These are phyloP conservation scores for Globodera rostochiensis DNA, from an alignment of 1,140 invertebrate species.

Conservation along the genomic window DNA sequence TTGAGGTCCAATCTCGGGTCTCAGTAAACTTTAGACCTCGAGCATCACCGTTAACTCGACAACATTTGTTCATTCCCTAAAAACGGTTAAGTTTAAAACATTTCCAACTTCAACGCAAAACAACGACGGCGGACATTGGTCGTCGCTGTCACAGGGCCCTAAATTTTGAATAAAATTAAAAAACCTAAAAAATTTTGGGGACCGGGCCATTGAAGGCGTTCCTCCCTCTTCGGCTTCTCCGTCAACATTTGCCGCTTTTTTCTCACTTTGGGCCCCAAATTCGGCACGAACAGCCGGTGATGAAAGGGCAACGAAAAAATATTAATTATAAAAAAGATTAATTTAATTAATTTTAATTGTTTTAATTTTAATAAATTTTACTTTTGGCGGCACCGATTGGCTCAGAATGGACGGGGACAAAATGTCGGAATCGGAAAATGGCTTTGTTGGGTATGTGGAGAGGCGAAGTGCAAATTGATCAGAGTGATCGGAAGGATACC, in stretches of 20 bases:
- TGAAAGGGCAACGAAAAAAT: background rate
- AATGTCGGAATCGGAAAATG: background rate
- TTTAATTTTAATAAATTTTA: background rate
- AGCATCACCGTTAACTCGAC: too few species aligned
- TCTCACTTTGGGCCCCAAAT: slow-evolving; percentile 11
- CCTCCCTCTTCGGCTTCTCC: slow-evolving; percentile 21
- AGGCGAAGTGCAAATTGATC: background rate
- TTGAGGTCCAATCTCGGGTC: too few species aligned
- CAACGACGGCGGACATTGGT: slow-evolving; percentile 28
- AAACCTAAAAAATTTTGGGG: background rate
- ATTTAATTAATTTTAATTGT: too few species aligned
- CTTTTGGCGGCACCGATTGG: background rate
- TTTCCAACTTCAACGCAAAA: slow-evolving; percentile 24
- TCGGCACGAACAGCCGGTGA: background rate
- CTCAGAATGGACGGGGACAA: background rate
- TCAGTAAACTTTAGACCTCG: too few species aligned
- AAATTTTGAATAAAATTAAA: background rate
- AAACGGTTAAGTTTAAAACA: too few species aligned
- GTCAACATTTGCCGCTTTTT: background rate
- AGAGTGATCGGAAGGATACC: background rate
- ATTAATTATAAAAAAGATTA: too few species aligned
- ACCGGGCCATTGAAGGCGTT: slow-evolving; percentile 46
- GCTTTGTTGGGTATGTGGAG: background rate
- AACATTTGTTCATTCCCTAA: too few species aligned
- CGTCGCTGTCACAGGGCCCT: slow-evolving; percentile 43